Base-by-base conservation (phyloP, 2,888 invertebrate genomes). In the Drosophila crucigera region DNA sequence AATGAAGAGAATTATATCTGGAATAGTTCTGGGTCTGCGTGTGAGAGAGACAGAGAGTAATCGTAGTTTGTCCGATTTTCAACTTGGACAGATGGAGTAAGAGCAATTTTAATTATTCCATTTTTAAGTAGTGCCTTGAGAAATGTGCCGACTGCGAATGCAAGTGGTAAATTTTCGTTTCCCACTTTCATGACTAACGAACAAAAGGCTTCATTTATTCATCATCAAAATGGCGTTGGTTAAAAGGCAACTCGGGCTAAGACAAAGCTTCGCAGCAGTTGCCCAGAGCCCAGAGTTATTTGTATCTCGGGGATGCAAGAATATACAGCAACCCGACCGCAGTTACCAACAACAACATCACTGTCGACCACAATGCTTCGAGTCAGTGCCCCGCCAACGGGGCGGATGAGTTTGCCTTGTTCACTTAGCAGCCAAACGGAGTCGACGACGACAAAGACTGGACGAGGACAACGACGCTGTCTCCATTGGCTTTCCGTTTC, bases 401-500 rank as follows among this genome's bases (percentile, higher is more conserved):
- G 68, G 61, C 71, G 70, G 67, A 74, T 78, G 77, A 73, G 81
- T 69, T 66, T 69, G 81, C 78, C 88, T 87, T 90, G 86, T 85
- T 86, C 90, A 90, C 83, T 86, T 88, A 90, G 79, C 90, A 85
- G 89, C 89, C 90, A 90, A 86, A 84, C 82, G 80, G 65, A 81
- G 73, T 73, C 71, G 69, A 64, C 82, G 65, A 68, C 60, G 68
- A 74, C 63, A 14, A 22, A 22, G 14, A 25, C 47, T 47, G 22
- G 25, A 39, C 11, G 73, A 68, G 52, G 65, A 68, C 82, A 73
- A 64, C 68, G 63, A 41, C 71, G 70, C 76, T 82, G 84, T 80
- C 90, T 84, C 85, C 85, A 81, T 69, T 90, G 83, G 81, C 86
- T 76, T 86, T 90, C 89, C 90, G 90, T 73, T 86, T 84, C 85